Evolutionary conservation across 2,888 invertebrate species (phyloP), one percentile per base, ranked within the genome.

Genomic region (Trichacis sp.): DNA sequence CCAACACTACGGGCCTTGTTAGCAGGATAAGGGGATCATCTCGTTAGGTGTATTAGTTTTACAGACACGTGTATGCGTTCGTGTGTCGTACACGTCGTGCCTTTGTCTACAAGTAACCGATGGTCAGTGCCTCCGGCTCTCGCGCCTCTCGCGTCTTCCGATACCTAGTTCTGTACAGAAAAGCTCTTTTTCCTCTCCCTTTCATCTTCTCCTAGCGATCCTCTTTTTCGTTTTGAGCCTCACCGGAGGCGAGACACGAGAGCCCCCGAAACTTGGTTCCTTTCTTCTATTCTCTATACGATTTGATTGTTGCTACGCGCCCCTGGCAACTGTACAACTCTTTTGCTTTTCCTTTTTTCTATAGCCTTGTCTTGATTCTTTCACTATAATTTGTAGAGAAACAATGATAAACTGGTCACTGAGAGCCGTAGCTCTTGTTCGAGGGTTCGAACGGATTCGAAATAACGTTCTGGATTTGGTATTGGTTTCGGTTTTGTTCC

Each of bases 221-320:
- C 29, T 50, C 48, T 33, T 48, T 48, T 24, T 17, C 30, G 5
- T n/a, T 33, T 14, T 63, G 56, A 59, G 45, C 33, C 47, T 61
- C 60, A 66, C 67, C 64, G 45, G 60, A 51, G 67, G 67, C 70
- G 68, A 69, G 65, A 57, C 63, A n/a, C n/a, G 72, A 60, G 48
- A 54, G 60, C 68, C 67, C 68, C 62, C 64, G 64, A 73, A 75
- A 76, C 71, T 74, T 75, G 70, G 62, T 71, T 70, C 50, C 30
- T 53, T 42, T 33, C 14, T 52, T 24, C 45, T 64, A 59, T 67
- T 72, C 60, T 64, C 70, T 59, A 56, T 68, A 58, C 70, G 69
- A 73, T 72, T 76, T 73, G 69, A 75, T 77, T 74, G 70, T 71
- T 73, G 68, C 69, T 65, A 59, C 50, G 54, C 72, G 67, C 68